Percentiles rank a stretch among this genome's conserved stretches.
Conservation (phyloP, 2,797 vertebrate genomes). For the Lithobates pipiens region DNA sequence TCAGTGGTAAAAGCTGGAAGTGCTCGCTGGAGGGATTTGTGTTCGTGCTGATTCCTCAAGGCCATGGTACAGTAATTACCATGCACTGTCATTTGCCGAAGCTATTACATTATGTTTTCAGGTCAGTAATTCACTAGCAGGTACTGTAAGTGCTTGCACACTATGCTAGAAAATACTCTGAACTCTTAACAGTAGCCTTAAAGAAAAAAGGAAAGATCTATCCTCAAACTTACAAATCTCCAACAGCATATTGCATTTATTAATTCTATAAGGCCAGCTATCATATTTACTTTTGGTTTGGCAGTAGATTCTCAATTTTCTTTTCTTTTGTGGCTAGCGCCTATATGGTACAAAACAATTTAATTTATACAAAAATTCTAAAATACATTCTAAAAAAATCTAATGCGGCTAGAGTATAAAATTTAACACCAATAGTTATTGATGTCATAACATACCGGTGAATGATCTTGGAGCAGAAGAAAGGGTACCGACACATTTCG, state of each 20-base stretch:
- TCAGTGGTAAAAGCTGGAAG: neutral
- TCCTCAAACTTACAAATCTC: neutral
- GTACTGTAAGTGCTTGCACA: neutral
- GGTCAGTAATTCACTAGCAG: conserved; percentile 31
- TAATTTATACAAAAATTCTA: too few relatives aligned
- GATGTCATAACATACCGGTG: too few relatives aligned
- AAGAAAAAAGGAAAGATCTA: neutral
- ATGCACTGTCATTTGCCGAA: conserved; percentile 14
- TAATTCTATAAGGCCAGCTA: too few relatives aligned
- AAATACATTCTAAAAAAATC: too few relatives aligned
- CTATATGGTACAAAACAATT: too few relatives aligned
- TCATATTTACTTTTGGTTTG: too few relatives aligned
- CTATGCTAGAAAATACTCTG: conserved; percentile 4
- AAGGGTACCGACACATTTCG: too few relatives aligned
- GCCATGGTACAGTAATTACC: conserved; percentile 1
- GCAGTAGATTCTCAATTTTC: too few relatives aligned
- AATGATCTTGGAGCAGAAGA: too few relatives aligned
- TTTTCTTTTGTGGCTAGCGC: too few relatives aligned
- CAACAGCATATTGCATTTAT: neutral
- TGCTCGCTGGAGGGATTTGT: neutral
- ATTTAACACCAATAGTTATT: too few relatives aligned
- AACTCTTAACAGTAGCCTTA: neutral
- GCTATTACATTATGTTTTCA: conserved; percentile 34
- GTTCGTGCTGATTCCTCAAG: conserved; percentile 11
- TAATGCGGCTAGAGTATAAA: too few relatives aligned